phyloP scores from a whole-genome alignment of 2,888 invertebrate species.

The Rapana venosa region DNA sequence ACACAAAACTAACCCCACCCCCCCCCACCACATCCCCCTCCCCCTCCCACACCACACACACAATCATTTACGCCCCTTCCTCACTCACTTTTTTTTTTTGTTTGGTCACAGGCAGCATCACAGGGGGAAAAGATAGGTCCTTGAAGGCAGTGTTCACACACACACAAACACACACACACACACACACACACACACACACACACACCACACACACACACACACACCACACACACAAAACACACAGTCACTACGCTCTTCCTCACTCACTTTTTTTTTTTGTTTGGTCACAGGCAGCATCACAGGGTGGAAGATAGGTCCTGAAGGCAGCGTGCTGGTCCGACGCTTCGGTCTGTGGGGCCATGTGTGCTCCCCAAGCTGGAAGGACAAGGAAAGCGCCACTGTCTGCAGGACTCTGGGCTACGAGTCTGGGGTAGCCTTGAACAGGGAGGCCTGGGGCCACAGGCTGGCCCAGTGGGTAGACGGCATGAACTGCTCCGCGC shows the following conservation, averaged over 20 bases:
- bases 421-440: not conserved
- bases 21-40: no score
- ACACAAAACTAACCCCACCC: no score
- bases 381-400: not conserved
- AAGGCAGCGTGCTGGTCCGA: conserved; percentile 5
- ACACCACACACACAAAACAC: not conserved
- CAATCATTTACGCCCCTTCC: no score
- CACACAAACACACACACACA: no score
- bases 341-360: conserved; percentile 26
- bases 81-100: no score
- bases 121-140: not conserved
- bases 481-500: not conserved
- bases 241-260: no score
- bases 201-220: no score
- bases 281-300: not conserved
- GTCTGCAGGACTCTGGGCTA: conserved; percentile 24
- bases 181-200: no score
- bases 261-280: no score
- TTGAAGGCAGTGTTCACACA: not conserved
- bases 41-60: no score
- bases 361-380: not conserved
- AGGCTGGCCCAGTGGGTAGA: conserved; percentile 14
- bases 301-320: not conserved
- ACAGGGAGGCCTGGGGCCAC: not conserved
- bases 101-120: not conserved